These are phyloP conservation scores for Morpho deidamia DNA, from an alignment of 2,888 invertebrate species.

Conservation along the genomic window DNA sequence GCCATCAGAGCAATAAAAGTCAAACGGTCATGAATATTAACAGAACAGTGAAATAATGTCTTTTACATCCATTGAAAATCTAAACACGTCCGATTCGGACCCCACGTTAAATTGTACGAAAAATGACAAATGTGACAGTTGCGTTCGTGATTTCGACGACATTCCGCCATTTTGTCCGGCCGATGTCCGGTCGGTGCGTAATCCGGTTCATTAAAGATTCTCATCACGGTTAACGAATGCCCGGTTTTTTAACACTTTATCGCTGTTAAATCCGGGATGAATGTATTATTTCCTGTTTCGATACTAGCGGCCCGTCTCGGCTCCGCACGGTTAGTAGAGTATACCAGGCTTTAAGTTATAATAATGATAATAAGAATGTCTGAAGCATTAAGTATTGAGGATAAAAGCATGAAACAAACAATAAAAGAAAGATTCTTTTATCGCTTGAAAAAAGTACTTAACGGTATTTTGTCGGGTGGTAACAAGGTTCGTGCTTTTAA, in stretches of 20 bases:
- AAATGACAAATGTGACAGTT: conserved; percentile 26
- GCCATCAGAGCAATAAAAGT: background rate
- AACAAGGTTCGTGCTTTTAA: no score
- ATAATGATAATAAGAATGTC: no score
- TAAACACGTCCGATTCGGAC: conserved; percentile 12
- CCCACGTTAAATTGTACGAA: conserved; percentile 22
- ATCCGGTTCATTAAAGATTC: conserved; percentile 31
- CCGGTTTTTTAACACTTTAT: conserved; percentile 12
- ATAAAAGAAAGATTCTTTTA: no score
- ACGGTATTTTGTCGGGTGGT: no score
- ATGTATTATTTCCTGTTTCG: background rate
- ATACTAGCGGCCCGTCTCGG: no score
- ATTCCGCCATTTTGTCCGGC: conserved; percentile 20
- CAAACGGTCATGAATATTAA: conserved; percentile 1
- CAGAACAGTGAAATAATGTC: background rate
- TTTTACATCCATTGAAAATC: conserved; percentile 3
- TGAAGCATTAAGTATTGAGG: no score
- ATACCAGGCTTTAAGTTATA: no score
- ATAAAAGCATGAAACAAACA: no score
- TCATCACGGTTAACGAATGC: conserved; percentile 28
- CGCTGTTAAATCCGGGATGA: conserved; percentile 6
- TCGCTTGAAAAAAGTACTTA: no score
- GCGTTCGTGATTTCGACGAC: conserved; percentile 15
- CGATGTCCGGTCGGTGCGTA: conserved; percentile 23
- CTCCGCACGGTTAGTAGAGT: no score